Evolutionary conservation across 2,113 vertebrate genomes (phyloP).

Genomic region (Limanda limanda): DNA sequence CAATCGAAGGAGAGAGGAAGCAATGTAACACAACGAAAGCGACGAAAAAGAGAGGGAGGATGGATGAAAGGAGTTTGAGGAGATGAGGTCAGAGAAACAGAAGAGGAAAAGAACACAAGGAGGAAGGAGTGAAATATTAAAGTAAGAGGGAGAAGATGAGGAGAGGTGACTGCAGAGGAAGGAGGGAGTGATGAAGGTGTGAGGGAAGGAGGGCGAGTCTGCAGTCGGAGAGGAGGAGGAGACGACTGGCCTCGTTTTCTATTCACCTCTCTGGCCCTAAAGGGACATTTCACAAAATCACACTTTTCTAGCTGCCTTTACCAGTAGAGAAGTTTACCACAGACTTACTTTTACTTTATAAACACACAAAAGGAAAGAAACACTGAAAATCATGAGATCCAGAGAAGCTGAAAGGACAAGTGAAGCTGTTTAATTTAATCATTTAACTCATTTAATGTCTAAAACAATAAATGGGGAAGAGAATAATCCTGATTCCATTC

Average conservation of each 20-base stretch:
- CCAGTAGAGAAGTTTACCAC: too few relatives aligned
- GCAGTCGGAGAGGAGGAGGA: not conserved
- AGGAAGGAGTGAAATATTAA: not conserved
- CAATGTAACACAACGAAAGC: not conserved
- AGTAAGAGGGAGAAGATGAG: not conserved
- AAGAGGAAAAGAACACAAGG: not conserved
- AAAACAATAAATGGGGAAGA: too few relatives aligned
- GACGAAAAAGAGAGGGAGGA: not conserved
- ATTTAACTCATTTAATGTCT: too few relatives aligned
- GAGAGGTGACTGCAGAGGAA: not conserved
- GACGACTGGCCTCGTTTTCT: conserved; percentile 47
- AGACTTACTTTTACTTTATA: too few relatives aligned
- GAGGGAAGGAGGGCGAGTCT: not conserved
- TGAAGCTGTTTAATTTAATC: too few relatives aligned
- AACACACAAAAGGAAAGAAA: too few relatives aligned
- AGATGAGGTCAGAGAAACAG: not conserved
- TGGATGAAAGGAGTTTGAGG: not conserved
- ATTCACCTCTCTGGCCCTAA: conserved; percentile 26
- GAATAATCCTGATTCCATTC: too few relatives aligned
- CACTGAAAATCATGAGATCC: too few relatives aligned
- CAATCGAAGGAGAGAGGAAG: not conserved
- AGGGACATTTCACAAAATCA: conserved; percentile 10
- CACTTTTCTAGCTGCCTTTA: too few relatives aligned
- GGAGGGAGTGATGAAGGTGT: not conserved
- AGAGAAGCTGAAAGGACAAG: too few relatives aligned